phyloP scores from a whole-genome alignment of 2,797 vertebrate species.

The Pseudotriccus pelzelni region DNA sequence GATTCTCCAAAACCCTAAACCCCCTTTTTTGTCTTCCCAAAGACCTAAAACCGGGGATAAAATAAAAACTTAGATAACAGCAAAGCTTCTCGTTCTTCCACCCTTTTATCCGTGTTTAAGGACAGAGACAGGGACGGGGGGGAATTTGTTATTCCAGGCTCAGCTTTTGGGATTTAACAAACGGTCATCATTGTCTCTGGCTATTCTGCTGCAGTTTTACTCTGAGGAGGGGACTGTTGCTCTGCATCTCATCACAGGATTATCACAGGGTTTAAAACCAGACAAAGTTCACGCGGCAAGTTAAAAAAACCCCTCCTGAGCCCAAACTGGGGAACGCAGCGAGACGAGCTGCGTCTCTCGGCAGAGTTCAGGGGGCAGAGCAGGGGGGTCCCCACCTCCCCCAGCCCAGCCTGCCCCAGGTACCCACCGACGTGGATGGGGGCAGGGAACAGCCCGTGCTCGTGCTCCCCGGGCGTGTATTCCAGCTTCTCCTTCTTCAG shows the following conservation, averaged over 20 bases:
- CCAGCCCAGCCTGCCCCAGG: no score
- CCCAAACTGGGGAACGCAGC: not conserved
- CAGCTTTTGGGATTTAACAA: not conserved
- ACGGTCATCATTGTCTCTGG: not conserved
- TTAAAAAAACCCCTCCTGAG: not conserved
- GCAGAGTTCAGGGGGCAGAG: not conserved
- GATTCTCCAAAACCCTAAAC: not conserved
- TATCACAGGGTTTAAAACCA: not conserved
- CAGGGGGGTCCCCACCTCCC: not conserved
- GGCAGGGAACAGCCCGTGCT: constrained; percentile 90
- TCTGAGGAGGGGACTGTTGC: not conserved
- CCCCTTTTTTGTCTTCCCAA: not conserved
- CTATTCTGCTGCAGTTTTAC: not conserved
- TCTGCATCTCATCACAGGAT: not conserved
- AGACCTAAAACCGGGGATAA: not conserved
- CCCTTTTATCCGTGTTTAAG: not conserved
- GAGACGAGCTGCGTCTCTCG: not conserved
- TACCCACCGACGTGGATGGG: constrained; percentile 94
- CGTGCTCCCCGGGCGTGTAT: constrained; percentile 87
- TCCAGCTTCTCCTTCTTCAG: constrained; percentile 87
- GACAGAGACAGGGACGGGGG: not conserved
- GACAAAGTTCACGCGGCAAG: not conserved
- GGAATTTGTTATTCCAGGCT: not conserved
- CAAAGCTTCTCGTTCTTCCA: not conserved
- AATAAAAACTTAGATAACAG: not conserved